Evolutionary conservation across 2,888 invertebrate genomes (phyloP), one percentile per base, ranked within the genome.

Genomic region (Toxonevra muliebris): DNA sequence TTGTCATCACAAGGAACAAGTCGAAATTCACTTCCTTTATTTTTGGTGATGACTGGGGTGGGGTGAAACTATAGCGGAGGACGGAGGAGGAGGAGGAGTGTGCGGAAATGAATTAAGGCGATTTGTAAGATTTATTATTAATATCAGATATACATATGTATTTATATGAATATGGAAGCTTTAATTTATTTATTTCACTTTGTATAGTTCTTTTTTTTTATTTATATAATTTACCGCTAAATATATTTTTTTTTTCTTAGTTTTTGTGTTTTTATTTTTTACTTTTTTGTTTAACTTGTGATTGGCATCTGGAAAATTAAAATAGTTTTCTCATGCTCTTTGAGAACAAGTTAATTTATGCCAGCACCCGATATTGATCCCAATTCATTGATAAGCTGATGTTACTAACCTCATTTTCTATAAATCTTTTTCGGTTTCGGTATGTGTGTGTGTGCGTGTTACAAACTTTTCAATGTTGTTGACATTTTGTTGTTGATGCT

Each of bases 321-420:
- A 30, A 30, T 30, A n/a, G 61, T 57, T 65, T 68, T 68, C 68
- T 58, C 68, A 68, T 65, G 68, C 42, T 61, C 15, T 40, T 30
- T 30, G 55, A 70, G 71, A 79, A 79, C 80, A 79, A 76, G 79
- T 80, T 79, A 79, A 79, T 79, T 79, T 79, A 79, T 79, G 79
- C 75, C 43, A 40, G 65, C 61, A 65, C n/a, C 57, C 61, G 66
- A 61, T 71, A 66, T 69, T 50, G 78, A 76, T 76, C 73, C 75
- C 71, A 71, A 59, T 71, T 45, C 43, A 20, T 54, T 62, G 80
- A 79, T 79, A 79, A 76, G 58, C 64, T 43, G 30, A 30, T 30
- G 30, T 41, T 42, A 45, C 63, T 58, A 61, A 62, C 61, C 66
- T 62, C 66, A 58, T 57, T 61, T 66, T 52, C 42, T 50, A 15